Evolutionary conservation across 2,797 vertebrate genomes (phyloP), one percentile per base, ranked within the genome.

Genomic region (Sebastes wilsoni): DNA sequence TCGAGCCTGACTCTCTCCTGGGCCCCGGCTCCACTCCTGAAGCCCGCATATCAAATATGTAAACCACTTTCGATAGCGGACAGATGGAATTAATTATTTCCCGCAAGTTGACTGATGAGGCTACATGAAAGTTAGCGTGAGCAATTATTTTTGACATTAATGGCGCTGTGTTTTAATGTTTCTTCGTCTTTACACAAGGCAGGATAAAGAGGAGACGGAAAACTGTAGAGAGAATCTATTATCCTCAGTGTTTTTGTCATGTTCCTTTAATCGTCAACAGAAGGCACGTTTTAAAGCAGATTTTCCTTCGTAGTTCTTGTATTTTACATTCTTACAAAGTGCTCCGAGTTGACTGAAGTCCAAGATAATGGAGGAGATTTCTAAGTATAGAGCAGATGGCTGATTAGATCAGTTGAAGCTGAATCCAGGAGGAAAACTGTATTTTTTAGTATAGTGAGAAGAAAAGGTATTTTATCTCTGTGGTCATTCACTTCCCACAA

Each of bases 71-170:
- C 83, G 87, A 95, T 94, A 78, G 87, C 72, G 81, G 91, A 93
- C 92, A 94, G 93, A 93, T 92, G 92, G 91, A 95, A 94, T 94
- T 90, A 86, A 94, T 96, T 93, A 91, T 93, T 90, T 72, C 85
- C 88, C 25, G 52, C 85, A 83, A 87, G 83, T 85, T 93, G 91
- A 93, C 88, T 94, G 92, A 95, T 90, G 88, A 93, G 88, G 79
- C 88, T 77, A 90, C 85, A 89, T 88, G 85, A 92, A 94, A 92
- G 82, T 88, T 87, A 82, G 75, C 79, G 72, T 34, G 72, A 81
- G 69, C 85, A 93, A 92, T 95, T 94, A 93, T 91, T 91, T 94
- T 79, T 85, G 70, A 89, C 91, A 83, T 87, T 83, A 91, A 85
- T 80, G 67, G 25, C 7, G 20, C 59, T 60, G 59, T 77, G 84